Evolutionary conservation across 2,113 vertebrate species (phyloP).

Genomic region (Hirundichthys speculiger): DNA sequence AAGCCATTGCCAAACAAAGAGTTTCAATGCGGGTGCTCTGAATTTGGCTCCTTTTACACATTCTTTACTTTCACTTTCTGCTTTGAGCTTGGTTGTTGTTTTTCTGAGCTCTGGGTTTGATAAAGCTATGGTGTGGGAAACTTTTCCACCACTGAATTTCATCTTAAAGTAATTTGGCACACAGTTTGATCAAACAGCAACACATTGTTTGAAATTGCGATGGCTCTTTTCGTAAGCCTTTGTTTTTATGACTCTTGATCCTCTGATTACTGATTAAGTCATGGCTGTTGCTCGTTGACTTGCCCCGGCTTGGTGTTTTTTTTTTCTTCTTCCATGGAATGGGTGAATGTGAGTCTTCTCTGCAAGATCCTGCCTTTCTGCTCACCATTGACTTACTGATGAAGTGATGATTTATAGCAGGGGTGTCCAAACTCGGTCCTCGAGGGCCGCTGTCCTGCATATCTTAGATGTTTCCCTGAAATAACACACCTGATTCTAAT

Average conservation of each 20-base stretch:
- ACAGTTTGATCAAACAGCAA: background rate
- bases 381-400: background rate
- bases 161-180: no score
- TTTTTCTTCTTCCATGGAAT: slow-evolving; percentile 16
- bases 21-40: slow-evolving; percentile 11
- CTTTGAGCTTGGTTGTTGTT: background rate
- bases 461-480: no score
- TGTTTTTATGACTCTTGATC: slow-evolving; percentile 17
- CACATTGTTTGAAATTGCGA: background rate
- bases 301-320: slow-evolving; percentile 30
- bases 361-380: slow-evolving; percentile 13
- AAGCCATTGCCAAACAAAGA: slow-evolving; percentile 5
- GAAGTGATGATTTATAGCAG: no score
- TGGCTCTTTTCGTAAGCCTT: background rate
- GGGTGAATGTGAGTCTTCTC: background rate
- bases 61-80: slow-evolving; percentile 41
- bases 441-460: no score
- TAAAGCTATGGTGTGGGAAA: no score
- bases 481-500: no score
- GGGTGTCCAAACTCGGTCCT: no score
- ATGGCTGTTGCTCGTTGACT: background rate
- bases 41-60: slow-evolving; percentile 5
- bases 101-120: no score
- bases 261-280: slow-evolving; percentile 16
- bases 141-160: no score